A percentile compares a stretch with the other conserved stretches of the same genome.
Evolutionary conservation across 37 sponge, comb jelly and placozoan genomes (phyloP).

Genomic region (Theonella swinhoei): DNA sequence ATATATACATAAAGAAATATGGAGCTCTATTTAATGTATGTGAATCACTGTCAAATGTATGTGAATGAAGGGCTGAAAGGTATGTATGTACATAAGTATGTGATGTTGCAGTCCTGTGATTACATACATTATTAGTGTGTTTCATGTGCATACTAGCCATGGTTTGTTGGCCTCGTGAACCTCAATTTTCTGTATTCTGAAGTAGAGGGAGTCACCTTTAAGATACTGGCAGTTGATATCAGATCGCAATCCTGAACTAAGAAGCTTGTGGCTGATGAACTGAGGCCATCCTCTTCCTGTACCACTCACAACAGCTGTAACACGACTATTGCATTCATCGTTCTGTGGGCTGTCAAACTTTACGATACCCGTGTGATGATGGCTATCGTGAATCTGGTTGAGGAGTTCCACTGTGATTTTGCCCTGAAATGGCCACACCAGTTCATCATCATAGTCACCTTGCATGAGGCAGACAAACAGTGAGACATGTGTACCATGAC

Average conservation of each 20-base stretch:
- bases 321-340: neutral
- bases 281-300: conserved; percentile 17
- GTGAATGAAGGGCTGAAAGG: no score
- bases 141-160: neutral
- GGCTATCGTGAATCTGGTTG: conserved; percentile 1
- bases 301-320: conserved; percentile 8
- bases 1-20: no score
- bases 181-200: neutral
- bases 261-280: conserved; percentile 8
- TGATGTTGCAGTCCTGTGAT: no score
- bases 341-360: neutral
- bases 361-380: conserved; percentile 1
- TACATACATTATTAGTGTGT: no score
- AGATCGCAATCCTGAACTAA: neutral
- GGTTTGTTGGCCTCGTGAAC: conserved; percentile 3
- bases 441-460: conserved; percentile 26
- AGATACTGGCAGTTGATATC: conserved; percentile 9
- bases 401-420: conserved; percentile 2
- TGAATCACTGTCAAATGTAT: no score
- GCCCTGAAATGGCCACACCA: conserved; percentile 39
- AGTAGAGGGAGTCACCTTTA: conserved; percentile 7
- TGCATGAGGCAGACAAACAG: neutral
- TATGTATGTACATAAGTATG: no score
- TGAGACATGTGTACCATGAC: conserved; percentile 4
- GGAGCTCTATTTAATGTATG: no score